Conservation (phyloP, 2,888 invertebrate species). For the Drosophila monieri region DNA sequence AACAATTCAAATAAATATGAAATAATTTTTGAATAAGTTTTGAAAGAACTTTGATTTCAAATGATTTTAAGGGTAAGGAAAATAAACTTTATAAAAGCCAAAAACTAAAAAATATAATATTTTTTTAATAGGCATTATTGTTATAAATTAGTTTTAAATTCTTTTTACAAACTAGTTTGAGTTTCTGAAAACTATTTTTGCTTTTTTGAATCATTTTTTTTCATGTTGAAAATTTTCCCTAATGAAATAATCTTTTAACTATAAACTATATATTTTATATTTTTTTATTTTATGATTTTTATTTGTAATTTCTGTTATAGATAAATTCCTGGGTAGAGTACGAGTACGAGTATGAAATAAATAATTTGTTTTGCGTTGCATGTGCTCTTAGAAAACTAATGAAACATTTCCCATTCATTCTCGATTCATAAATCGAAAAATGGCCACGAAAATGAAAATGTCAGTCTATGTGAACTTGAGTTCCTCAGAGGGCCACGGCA, state of each 20-base stretch:
- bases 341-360: conserved; percentile 61
- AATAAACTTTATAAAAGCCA: no score
- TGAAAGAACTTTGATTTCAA: background rate
- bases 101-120: no score
- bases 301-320: conserved; percentile 26
- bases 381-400: conserved; percentile 70
- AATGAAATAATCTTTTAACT: background rate
- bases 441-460: conserved; percentile 65
- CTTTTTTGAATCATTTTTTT: background rate
- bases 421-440: conserved; percentile 46
- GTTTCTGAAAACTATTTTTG: no score
- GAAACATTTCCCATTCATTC: conserved; percentile 48
- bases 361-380: conserved; percentile 65
- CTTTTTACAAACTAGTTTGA: no score
- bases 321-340: conserved; percentile 68
- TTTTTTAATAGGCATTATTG: no score
- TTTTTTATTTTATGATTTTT: conserved; percentile 20
- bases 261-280: background rate
- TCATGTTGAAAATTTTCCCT: no score
- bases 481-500: conserved; percentile 45
- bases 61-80: background rate
- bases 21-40: conserved; percentile 59
- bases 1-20: conserved; percentile 66
- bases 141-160: no score
- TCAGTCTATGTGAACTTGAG: conserved; percentile 57